phyloP scores from a whole-genome alignment of 1,140 invertebrate genomes.

The Drosophila neocordata region DNA sequence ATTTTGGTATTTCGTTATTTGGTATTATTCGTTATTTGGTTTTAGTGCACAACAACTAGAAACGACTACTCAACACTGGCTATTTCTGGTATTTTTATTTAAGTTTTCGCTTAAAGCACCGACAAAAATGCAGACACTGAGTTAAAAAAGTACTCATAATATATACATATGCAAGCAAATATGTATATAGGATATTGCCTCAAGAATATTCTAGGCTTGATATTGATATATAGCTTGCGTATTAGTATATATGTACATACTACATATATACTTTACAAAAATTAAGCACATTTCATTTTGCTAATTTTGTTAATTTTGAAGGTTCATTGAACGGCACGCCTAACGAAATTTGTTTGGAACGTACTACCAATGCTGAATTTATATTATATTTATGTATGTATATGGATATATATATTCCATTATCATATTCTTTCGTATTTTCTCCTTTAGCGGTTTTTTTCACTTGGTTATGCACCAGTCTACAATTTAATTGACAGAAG shows the following conservation, averaged over 20 bases:
- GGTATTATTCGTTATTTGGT: conserved; percentile 43
- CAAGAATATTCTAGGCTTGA: conserved; percentile 34
- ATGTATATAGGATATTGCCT: conserved; percentile 26
- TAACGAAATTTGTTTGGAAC: conserved; percentile 42
- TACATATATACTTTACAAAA: conserved; percentile 31
- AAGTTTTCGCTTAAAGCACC: conserved; percentile 46
- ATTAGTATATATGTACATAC: conserved; percentile 30
- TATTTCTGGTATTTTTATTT: conserved; percentile 21
- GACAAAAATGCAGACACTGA: conserved; percentile 50
- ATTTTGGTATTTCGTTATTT: conserved; percentile 33
- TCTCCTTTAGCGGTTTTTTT: conserved; percentile 25
- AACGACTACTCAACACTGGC: conserved; percentile 59
- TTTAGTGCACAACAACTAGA: conserved; percentile 67
- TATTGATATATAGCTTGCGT: conserved; percentile 23
- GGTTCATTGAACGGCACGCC: conserved; percentile 46
- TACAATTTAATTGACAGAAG: conserved; percentile 83
- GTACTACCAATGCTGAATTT: conserved; percentile 15
- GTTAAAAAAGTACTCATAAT: conserved; percentile 41
- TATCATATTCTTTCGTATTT: conserved; percentile 15
- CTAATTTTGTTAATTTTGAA: neutral
- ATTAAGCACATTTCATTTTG: conserved; percentile 34
- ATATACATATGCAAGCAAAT: conserved; percentile 9
- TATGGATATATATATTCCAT: conserved; percentile 34
- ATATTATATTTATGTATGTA: conserved; percentile 33
- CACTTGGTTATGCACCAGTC: conserved; percentile 76